These are phyloP conservation scores for Homarus americanus DNA, from an alignment of 1,140 invertebrate genomes.

Conservation along the genomic window DNA sequence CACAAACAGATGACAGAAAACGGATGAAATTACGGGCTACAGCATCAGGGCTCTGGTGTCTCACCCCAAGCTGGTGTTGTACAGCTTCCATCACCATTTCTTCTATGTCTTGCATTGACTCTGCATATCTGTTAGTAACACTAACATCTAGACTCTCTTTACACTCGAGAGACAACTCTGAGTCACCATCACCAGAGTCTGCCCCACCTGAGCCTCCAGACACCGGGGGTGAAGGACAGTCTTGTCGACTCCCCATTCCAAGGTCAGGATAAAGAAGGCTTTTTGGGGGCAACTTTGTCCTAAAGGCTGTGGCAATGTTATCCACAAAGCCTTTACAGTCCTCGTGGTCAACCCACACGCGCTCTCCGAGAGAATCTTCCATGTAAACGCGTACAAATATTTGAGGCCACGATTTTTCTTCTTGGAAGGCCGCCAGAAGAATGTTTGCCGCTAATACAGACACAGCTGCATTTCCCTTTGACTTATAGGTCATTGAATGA, in stretches of 20 bases:
- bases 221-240: conserved; percentile 75
- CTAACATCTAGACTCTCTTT: conserved; percentile 72
- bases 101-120: conserved; percentile 86
- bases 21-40: conserved; percentile 93
- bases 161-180: conserved; percentile 73
- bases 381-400: conserved; percentile 85
- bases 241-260: conserved; percentile 68
- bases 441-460: conserved; percentile 92
- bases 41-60: conserved; percentile 88
- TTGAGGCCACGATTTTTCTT: conserved; percentile 81
- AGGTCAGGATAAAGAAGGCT: conserved; percentile 72
- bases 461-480: conserved; percentile 88
- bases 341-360: conserved; percentile 94
- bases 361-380: conserved; percentile 94
- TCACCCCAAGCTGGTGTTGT: conserved; percentile 89
- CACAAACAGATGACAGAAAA: conserved; percentile 89
- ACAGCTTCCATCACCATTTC: conserved; percentile 90
- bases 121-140: conserved; percentile 81
- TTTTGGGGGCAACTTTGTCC: conserved; percentile 85
- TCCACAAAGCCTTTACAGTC: conserved; percentile 95
- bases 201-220: conserved; percentile 65
- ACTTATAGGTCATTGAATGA: conserved; percentile 84
- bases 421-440: conserved; percentile 88
- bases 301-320: conserved; percentile 93
- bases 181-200: conserved; percentile 73